phyloP scores from a whole-genome alignment of 2,113 vertebrate species.

The Gadus chalcogrammus region DNA sequence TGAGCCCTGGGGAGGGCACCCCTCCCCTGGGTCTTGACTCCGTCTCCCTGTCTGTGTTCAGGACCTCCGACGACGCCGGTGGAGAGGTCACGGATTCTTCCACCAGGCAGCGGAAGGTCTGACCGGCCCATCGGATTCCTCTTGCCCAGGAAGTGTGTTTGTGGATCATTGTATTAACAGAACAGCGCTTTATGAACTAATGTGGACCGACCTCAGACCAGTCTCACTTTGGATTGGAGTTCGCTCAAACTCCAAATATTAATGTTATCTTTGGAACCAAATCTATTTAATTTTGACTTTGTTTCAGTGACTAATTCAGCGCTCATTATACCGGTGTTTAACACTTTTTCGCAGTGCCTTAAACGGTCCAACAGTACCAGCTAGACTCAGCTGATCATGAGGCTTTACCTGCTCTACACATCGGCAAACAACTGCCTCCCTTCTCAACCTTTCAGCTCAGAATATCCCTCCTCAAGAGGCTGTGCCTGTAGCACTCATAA shows the following conservation, averaged over 20 bases:
- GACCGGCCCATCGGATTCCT: slow-evolving; percentile 6
- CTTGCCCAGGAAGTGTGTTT: not conserved
- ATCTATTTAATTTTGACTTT: not conserved
- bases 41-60: slow-evolving; percentile 27
- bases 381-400: too few relatives aligned
- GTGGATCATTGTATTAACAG: not conserved
- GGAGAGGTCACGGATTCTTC: slow-evolving; percentile 29
- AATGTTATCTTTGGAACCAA: not conserved
- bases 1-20: not conserved
- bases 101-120: slow-evolving; percentile 62
- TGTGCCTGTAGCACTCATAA: too few relatives aligned
- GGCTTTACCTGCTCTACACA: too few relatives aligned
- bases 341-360: slow-evolving; percentile 47
- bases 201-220: too few relatives aligned
- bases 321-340: not conserved
- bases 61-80: slow-evolving; percentile 41
- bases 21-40: too few relatives aligned
- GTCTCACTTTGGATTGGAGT: not conserved
- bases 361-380: slow-evolving; percentile 9
- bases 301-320: not conserved
- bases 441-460: too few relatives aligned
- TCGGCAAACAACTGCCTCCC: too few relatives aligned
- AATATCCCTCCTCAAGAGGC: too few relatives aligned
- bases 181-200: not conserved
- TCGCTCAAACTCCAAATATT: not conserved